phyloP scores from a whole-genome alignment of 2,797 vertebrate genomes.

The Periparus ater region DNA sequence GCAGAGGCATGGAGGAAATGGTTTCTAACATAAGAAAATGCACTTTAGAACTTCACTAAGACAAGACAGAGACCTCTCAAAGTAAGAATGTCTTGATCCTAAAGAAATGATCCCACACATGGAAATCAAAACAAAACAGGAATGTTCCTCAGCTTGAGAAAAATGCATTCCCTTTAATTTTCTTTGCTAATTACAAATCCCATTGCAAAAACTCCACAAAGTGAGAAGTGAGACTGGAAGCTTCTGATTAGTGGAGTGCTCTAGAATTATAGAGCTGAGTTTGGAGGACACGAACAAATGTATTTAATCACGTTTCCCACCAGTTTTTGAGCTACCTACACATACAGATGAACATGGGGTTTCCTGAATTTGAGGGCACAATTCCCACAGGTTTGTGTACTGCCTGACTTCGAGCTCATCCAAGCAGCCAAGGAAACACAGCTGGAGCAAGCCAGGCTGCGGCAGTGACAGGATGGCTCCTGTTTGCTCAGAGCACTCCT shows the following conservation, averaged over 20 bases:
- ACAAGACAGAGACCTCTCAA: not conserved
- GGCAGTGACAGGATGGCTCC: rapidly evolving
- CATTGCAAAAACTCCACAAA: not conserved
- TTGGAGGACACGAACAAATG: not conserved
- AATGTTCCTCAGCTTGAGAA: not conserved
- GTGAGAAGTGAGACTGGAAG: not conserved
- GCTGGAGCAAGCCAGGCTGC: not conserved
- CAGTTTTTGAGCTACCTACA: not conserved
- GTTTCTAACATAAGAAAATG: not conserved
- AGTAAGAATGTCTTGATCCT: not conserved
- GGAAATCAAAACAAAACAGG: not conserved
- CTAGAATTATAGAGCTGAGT: not conserved
- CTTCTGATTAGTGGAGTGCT: not conserved
- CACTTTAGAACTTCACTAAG: not conserved
- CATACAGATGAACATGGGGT: not conserved
- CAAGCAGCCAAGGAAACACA: rapidly evolving
- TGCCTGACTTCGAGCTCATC: not conserved
- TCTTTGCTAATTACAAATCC: not conserved
- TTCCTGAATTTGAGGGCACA: not conserved
- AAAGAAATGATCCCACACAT: not conserved
- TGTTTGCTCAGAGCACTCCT: not conserved
- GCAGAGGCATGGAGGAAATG: rapidly evolving
- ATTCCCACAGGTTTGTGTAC: not conserved
- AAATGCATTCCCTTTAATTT: not conserved
- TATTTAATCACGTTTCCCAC: not conserved